phyloP scores from a whole-genome alignment of 2,797 vertebrate genomes.

The Sarcophilus harrisii region DNA sequence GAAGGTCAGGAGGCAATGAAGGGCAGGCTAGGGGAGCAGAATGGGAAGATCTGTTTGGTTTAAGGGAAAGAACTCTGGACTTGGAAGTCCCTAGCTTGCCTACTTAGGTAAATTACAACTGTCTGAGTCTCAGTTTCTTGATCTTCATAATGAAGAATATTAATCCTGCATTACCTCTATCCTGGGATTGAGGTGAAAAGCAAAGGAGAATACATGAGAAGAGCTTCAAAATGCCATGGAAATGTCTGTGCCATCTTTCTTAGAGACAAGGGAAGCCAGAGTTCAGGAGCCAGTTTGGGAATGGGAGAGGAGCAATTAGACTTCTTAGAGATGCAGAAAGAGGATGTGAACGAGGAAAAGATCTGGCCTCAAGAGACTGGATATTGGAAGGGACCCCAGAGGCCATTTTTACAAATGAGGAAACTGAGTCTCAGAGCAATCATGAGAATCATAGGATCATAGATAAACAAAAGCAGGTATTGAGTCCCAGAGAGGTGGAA shows the following conservation, averaged over 20 bases:
- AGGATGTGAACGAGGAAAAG: background rate
- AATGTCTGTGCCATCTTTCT: no score
- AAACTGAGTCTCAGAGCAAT: background rate
- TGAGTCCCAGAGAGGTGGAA: background rate
- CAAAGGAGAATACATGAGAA: background rate
- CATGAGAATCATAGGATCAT: background rate
- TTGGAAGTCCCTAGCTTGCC: background rate
- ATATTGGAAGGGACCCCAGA: background rate
- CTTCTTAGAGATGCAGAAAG: background rate
- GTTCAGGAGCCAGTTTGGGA: background rate
- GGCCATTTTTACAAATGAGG: background rate
- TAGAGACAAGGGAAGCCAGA: background rate
- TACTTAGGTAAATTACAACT: background rate
- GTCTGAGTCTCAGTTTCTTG: background rate
- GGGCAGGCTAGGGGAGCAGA: background rate
- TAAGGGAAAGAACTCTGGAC: background rate
- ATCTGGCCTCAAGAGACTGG: background rate
- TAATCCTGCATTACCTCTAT: background rate
- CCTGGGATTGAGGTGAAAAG: background rate
- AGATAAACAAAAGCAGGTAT: background rate
- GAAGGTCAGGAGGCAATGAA: background rate
- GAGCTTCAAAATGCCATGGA: background rate
- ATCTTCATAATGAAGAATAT: background rate
- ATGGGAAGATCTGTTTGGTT: background rate
- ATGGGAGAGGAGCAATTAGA: background rate